A percentile compares a stretch with the other conserved stretches of the same genome.
phyloP scores from a whole-genome alignment of 2,888 invertebrate species.

The Glyphotaelius pellucidus region DNA sequence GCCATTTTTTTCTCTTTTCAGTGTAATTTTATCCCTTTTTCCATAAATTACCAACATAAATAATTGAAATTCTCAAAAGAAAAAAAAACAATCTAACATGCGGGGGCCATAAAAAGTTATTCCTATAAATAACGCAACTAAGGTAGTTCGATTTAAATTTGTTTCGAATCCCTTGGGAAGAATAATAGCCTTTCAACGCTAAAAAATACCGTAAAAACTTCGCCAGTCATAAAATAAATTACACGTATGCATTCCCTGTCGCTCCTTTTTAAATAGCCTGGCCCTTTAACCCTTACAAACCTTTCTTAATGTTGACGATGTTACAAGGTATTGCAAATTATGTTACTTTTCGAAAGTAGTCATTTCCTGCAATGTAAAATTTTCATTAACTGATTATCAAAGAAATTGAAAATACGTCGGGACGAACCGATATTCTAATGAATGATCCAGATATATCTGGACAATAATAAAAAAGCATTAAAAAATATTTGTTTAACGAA shows the following conservation, averaged over 20 bases:
- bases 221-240: constrained; percentile 55
- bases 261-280: constrained; percentile 45
- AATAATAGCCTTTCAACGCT: constrained; percentile 37
- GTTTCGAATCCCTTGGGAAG: constrained; percentile 34
- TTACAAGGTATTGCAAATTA: neutral
- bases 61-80: neutral
- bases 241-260: constrained; percentile 54
- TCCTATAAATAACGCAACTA: constrained; percentile 25
- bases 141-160: constrained; percentile 41
- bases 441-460: no score
- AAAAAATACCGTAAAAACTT: constrained; percentile 39
- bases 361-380: neutral
- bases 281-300: constrained; percentile 35
- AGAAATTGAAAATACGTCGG: no score
- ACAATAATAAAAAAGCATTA: no score
- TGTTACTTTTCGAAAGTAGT: neutral
- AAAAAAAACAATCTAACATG: neutral
- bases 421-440: no score
- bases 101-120: constrained; percentile 14
- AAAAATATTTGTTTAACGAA: no score
- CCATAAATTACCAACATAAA: neutral
- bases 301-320: neutral
- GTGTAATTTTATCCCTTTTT: neutral
- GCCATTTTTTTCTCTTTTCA: neutral
- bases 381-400: no score